Conservation (phyloP, 1,140 invertebrate genomes). For the Helicoverpa armigera region DNA sequence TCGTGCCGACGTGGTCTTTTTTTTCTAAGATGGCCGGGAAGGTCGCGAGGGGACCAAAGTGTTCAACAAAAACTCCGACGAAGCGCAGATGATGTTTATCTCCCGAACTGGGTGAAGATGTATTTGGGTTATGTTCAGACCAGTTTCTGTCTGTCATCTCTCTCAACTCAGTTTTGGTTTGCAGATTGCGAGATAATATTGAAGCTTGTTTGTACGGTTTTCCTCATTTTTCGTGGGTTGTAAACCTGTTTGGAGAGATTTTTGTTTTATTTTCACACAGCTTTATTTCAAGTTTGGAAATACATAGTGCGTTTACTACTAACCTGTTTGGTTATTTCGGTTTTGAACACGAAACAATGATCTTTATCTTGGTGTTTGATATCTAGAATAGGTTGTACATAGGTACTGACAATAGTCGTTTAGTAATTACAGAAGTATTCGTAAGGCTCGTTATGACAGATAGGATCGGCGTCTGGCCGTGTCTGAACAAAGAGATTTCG, state of each 20-base stretch:
- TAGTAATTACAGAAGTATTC: conserved; percentile 38
- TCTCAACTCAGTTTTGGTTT: not conserved
- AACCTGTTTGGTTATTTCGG: not conserved
- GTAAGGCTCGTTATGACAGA: conserved; percentile 25
- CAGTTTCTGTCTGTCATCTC: conserved; percentile 44
- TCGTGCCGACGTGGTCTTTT: conserved; percentile 20
- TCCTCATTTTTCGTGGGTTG: not conserved
- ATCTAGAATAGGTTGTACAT: not conserved
- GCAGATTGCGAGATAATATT: conserved; percentile 9
- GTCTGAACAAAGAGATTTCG: conserved; percentile 11
- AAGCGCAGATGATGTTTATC: conserved; percentile 46
- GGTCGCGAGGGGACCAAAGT: conserved; percentile 40
- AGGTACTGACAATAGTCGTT: conserved; percentile 26
- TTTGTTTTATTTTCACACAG: not conserved
- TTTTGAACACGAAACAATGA: not conserved
- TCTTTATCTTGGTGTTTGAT: not conserved
- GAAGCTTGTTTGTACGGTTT: conserved; percentile 12
- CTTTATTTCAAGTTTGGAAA: too few relatives aligned
- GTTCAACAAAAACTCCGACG: conserved; percentile 37
- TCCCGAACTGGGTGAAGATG: conserved; percentile 45
- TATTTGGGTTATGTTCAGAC: conserved; percentile 49
- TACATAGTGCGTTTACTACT: not conserved
- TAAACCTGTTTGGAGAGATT: not conserved
- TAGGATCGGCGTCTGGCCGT: conserved; percentile 21
- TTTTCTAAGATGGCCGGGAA: conserved; percentile 38